Percentiles rank a stretch among this genome's conserved stretches.
Evolutionary conservation across 2,888 invertebrate species (phyloP).

Genomic region (Thymelicus lineola): DNA sequence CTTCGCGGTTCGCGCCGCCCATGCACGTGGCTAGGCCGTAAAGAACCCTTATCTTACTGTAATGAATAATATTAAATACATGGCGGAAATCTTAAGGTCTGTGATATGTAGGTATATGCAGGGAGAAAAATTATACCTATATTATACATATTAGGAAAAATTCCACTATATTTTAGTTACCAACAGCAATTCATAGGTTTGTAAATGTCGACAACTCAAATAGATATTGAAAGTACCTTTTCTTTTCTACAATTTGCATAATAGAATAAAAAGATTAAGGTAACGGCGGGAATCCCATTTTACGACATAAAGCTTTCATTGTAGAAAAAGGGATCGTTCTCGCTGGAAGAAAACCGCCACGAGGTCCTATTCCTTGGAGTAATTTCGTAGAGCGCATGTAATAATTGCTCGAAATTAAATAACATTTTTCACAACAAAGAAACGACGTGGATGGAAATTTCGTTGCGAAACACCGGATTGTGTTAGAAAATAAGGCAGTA

Average conservation of each 20-base stretch:
- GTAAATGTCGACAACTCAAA: slow-evolving; percentile 34
- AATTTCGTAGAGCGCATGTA: slow-evolving; percentile 82
- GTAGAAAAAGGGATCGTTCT: slow-evolving; percentile 64
- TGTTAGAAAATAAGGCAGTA: slow-evolving; percentile 65
- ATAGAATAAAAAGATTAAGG: slow-evolving; percentile 67
- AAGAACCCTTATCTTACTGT: slow-evolving; percentile 17
- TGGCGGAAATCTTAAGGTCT: background rate
- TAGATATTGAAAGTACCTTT: slow-evolving; percentile 43
- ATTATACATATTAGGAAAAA: no score
- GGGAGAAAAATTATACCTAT: no score
- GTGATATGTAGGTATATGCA: background rate
- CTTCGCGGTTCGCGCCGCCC: no score
- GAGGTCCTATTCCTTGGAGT: slow-evolving; percentile 80
- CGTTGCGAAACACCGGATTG: slow-evolving; percentile 66
- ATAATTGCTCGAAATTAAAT: slow-evolving; percentile 83
- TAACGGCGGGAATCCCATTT: slow-evolving; percentile 74
- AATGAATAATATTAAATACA: slow-evolving; percentile 17
- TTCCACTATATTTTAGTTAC: background rate
- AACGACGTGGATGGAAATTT: slow-evolving; percentile 73
- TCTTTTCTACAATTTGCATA: slow-evolving; percentile 58
- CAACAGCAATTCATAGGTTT: slow-evolving; percentile 2
- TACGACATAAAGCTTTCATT: slow-evolving; percentile 73
- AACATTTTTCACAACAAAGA: slow-evolving; percentile 81
- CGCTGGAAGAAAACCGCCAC: slow-evolving; percentile 71
- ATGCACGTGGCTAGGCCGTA: no score